These are phyloP conservation scores for Ifrita kowaldi DNA, from an alignment of 2,113 vertebrate genomes.

Conservation along the genomic window DNA sequence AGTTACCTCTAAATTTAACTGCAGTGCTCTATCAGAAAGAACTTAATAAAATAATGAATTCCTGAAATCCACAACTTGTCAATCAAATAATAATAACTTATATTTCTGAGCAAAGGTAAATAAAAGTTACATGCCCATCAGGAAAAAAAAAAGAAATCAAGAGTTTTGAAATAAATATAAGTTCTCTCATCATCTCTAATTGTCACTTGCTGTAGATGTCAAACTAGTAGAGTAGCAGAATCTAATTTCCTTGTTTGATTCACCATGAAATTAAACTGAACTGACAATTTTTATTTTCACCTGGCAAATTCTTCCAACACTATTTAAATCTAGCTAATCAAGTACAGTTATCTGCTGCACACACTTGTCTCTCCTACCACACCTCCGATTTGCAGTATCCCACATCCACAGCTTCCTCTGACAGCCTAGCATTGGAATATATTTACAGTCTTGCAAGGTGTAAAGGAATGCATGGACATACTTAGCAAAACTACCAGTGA, in stretches of 20 bases:
- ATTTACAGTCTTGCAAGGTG: constrained; percentile 75
- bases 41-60: neutral
- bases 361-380: constrained; percentile 63
- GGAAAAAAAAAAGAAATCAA: constrained; percentile 17
- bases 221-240: constrained; percentile 78
- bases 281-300: constrained; percentile 83
- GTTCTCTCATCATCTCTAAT: constrained; percentile 75
- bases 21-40: neutral
- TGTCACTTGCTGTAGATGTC: constrained; percentile 76
- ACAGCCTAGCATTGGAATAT: constrained; percentile 57
- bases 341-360: constrained; percentile 74
- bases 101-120: constrained; percentile 57
- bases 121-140: constrained; percentile 61
- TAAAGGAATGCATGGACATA: constrained; percentile 67
- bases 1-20: neutral
- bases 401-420: constrained; percentile 49
- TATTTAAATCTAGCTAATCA: constrained; percentile 81
- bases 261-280: constrained; percentile 84
- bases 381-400: constrained; percentile 72
- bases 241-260: constrained; percentile 86
- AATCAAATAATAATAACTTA: constrained; percentile 9
- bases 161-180: constrained; percentile 69
- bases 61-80: neutral
- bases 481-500: constrained; percentile 48
- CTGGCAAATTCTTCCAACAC: constrained; percentile 74